Conservation (phyloP, 2,113 vertebrate genomes). For the Prunella fulvescens region DNA sequence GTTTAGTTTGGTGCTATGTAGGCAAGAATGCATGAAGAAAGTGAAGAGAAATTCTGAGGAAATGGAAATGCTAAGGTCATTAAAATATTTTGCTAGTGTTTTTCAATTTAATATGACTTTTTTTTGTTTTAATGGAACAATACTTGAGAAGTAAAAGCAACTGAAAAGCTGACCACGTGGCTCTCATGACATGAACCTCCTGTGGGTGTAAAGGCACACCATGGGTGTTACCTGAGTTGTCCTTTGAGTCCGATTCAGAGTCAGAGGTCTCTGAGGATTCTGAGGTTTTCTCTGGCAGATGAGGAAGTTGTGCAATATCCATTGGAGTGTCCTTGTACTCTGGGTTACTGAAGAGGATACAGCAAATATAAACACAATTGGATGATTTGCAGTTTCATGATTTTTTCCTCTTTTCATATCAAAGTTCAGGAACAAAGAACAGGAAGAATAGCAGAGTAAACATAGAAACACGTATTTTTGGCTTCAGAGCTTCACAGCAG, state of each 20-base stretch:
- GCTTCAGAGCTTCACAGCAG: neutral
- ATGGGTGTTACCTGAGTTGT: conserved; percentile 88
- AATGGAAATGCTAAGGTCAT: neutral
- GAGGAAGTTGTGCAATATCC: conserved; percentile 95
- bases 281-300: conserved; percentile 92
- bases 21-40: neutral
- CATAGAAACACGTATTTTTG: neutral
- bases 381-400: neutral
- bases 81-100: neutral
- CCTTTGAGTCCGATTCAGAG: conserved; percentile 97
- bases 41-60: neutral
- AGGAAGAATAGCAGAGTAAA: conserved; percentile 10
- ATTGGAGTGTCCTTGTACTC: conserved; percentile 98
- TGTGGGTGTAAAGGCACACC: neutral
- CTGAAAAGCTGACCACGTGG: neutral
- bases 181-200: neutral
- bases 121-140: neutral
- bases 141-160: neutral
- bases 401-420: neutral
- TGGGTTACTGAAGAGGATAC: conserved; percentile 78
- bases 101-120: neutral
- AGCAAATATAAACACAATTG: conserved; percentile 11
- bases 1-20: neutral
- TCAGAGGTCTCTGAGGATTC: conserved; percentile 97
- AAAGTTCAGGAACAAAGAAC: conserved; percentile 30